Evolutionary conservation across 2,113 vertebrate species (phyloP).

Genomic region (Perognathus longimembris): DNA sequence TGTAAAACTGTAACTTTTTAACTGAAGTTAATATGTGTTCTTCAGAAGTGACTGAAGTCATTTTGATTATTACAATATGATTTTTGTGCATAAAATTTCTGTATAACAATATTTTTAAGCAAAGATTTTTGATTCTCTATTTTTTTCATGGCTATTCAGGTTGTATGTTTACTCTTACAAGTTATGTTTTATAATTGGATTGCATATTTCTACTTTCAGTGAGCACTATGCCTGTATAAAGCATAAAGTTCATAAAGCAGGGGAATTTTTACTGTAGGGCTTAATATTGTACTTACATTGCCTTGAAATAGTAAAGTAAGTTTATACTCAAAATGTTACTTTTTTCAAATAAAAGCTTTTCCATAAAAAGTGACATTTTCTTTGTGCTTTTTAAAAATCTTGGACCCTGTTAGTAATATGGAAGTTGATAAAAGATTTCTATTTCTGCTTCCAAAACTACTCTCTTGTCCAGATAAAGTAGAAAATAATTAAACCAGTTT

Average conservation of each 20-base stretch:
- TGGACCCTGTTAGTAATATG: background rate
- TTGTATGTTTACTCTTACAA: conserved; percentile 46
- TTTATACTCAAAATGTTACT: conserved; percentile 40
- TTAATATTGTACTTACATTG: conserved; percentile 35
- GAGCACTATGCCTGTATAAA: conserved; percentile 25
- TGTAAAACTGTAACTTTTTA: conserved; percentile 62
- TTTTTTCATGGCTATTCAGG: conserved; percentile 70
- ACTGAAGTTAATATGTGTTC: conserved; percentile 63
- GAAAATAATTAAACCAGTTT: conserved; percentile 31
- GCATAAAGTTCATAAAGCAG: conserved; percentile 47
- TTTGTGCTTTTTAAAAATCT: conserved; percentile 43
- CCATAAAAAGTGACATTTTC: conserved; percentile 43
- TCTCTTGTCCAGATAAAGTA: conserved; percentile 43
- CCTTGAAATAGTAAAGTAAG: conserved; percentile 63
- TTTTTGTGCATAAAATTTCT: conserved; percentile 69
- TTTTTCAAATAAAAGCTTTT: conserved; percentile 68
- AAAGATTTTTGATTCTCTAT: conserved; percentile 66
- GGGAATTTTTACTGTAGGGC: conserved; percentile 20
- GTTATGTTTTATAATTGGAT: conserved; percentile 59
- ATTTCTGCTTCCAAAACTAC: conserved; percentile 12
- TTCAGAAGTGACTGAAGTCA: conserved; percentile 49
- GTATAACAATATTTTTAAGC: conserved; percentile 70
- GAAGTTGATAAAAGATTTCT: background rate
- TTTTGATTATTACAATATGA: background rate
- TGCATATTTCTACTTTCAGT: conserved; percentile 23